A percentile compares a stretch with the other conserved stretches of the same genome.
Evolutionary conservation across 2,797 vertebrate species (phyloP).

Genomic region (Diceros bicornis): DNA sequence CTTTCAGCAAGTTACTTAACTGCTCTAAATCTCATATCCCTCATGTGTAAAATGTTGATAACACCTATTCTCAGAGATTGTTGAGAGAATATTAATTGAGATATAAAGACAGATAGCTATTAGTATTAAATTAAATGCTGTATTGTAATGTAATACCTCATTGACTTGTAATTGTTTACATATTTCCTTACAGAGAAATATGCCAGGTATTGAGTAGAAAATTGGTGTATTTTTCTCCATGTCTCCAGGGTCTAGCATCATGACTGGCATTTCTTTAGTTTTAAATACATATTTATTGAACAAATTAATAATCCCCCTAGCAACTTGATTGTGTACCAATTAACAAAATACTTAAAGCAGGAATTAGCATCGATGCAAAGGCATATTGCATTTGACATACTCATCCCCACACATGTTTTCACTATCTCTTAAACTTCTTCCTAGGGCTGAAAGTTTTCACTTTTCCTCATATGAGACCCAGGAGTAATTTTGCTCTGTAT

Average conservation of each 20-base stretch:
- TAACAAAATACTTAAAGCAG: background rate
- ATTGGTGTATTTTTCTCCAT: background rate
- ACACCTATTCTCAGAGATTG: background rate
- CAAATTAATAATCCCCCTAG: background rate
- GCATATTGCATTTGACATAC: background rate
- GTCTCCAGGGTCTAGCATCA: background rate
- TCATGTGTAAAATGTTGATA: background rate
- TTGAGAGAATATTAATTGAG: background rate
- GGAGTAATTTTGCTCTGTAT: background rate
- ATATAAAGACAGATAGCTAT: background rate
- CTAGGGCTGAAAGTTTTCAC: background rate
- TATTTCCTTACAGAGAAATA: conserved; percentile 44
- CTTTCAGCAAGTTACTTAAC: background rate
- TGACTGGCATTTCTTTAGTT: background rate
- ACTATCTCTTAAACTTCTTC: background rate
- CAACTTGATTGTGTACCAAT: background rate
- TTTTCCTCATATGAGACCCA: background rate
- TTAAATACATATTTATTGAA: conserved; percentile 39
- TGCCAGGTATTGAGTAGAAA: background rate
- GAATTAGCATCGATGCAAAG: background rate
- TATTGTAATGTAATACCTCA: background rate
- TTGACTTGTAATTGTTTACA: background rate
- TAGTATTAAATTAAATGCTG: background rate
- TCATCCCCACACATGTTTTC: background rate
- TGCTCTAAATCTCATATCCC: background rate